Base-by-base conservation (phyloP, 2,113 vertebrate genomes). In the Perognathus longimembris region DNA sequence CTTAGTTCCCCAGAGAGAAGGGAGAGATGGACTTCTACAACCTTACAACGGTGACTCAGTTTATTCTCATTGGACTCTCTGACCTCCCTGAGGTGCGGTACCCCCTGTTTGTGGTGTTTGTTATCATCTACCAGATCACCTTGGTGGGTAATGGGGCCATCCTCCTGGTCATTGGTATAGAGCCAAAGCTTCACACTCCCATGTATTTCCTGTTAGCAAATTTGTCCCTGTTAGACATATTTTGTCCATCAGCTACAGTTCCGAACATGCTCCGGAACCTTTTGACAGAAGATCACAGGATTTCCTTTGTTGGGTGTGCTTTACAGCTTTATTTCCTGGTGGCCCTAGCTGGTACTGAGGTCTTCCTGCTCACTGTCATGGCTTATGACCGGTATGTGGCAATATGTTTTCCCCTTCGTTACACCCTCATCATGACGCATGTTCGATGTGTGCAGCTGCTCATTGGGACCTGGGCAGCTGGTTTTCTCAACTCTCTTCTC, bases 361-460 rank as follows among this genome's bases (percentile, higher is more conserved):
- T 91, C 11, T 83, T 94, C 50, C 63, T 89, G 36, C 54, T 96
- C 7, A 18, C 84, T 26, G 88, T 34, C 79, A 96, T 97, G 96
- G 96, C 95, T 57, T 97, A 93, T 61, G 96, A 96, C 34, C 26
- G 57, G 30, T 95, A 89, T 9, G 61, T 95, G 87, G 94, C 93
- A 7, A 94, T 95, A 66, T 96, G 89, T 24, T 85, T 88, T 7
- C 94, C 92, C 3, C 78, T 97, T 18, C 69, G 1, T 22, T 97
- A 96, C 10, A n/a, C 9, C 1, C 61, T 93, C 22, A 85, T 96
- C 1, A 83, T 97, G 89, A 94, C 74, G 5, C 71, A 59, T 14
- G 24, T 7, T 32, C 36, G 10, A 21, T 95, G 73, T 75, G 21
- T 71, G 2, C 70, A 64, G 32, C 15, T 96, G 10, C 6, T 34